These are phyloP conservation scores for Macrocentrus cingulum DNA, from an alignment of 1,140 invertebrate genomes.

Conservation along the genomic window DNA sequence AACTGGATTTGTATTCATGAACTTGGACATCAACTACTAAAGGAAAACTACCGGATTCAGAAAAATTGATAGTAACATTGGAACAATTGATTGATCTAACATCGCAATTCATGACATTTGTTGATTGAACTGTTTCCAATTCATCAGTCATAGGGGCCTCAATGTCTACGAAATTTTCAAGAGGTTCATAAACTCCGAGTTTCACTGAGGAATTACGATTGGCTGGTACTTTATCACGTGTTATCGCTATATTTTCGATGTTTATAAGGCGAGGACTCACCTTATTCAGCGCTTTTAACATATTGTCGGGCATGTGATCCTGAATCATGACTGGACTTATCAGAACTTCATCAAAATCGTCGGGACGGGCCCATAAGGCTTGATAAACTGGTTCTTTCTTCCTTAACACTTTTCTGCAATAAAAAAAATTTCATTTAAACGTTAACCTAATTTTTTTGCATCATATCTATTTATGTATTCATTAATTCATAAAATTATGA, in stretches of 20 bases:
- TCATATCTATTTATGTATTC: too few species aligned
- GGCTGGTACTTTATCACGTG: constrained; percentile 27
- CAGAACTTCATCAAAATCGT: constrained; percentile 87
- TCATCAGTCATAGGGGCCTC: constrained; percentile 21
- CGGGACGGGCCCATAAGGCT: constrained; percentile 85
- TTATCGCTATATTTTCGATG: constrained; percentile 28
- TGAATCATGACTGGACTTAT: constrained; percentile 91
- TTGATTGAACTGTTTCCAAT: constrained; percentile 2
- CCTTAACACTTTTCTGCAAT: constrained; percentile 67
- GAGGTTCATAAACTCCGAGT: constrained; percentile 46
- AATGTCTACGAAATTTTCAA: constrained; percentile 42
- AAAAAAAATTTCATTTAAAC: constrained; percentile 10
- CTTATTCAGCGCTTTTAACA: constrained; percentile 84
- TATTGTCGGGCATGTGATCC: constrained; percentile 92
- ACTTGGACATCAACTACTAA: constrained; percentile 44
- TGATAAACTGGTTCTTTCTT: constrained; percentile 83
- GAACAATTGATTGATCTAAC: constrained; percentile 21
- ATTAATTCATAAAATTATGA: too few species aligned
- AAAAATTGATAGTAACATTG: constrained; percentile 10
- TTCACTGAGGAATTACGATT: constrained; percentile 42
- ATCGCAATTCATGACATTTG: constrained; percentile 15
- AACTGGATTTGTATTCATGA: constrained; percentile 29
- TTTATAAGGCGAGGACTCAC: constrained; percentile 63
- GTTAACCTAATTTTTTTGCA: background rate
- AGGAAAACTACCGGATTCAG: constrained; percentile 22